phyloP scores from a whole-genome alignment of 1,140 invertebrate species.

The Octopus sinensis region DNA sequence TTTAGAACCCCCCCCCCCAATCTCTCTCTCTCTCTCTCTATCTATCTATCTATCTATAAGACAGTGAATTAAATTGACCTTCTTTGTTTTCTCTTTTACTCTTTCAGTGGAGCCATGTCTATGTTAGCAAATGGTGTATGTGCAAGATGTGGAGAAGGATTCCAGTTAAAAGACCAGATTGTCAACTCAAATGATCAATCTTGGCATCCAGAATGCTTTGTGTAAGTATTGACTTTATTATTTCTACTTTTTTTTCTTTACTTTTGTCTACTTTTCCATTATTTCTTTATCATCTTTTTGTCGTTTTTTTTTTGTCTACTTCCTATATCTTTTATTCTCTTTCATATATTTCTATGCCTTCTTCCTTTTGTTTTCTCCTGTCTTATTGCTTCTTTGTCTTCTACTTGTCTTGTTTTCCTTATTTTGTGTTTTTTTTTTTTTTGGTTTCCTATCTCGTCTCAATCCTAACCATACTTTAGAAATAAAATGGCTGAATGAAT shows the following conservation, averaged over 20 bases:
- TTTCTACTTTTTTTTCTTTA: background rate
- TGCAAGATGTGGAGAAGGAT: slow-evolving; percentile 88
- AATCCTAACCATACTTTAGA: too few relatives aligned
- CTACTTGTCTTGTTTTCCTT: background rate
- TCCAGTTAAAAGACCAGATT: slow-evolving; percentile 93
- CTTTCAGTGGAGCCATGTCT: slow-evolving; percentile 72
- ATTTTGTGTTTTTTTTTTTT: too few relatives aligned
- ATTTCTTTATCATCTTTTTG: background rate
- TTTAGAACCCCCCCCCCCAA: background rate
- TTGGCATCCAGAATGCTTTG: slow-evolving; percentile 98
- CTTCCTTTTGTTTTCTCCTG: background rate
- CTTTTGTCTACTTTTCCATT: background rate
- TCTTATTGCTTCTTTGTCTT: background rate
- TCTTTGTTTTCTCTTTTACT: slow-evolving; percentile 24
- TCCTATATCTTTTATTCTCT: background rate
- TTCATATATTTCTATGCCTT: background rate
- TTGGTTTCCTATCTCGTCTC: too few relatives aligned
- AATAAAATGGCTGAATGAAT: too few relatives aligned
- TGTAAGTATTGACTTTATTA: slow-evolving; percentile 71
- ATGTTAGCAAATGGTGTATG: slow-evolving; percentile 80
- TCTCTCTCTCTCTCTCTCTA: background rate
- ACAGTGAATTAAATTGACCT: too few relatives aligned
- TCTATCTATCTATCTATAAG: background rate
- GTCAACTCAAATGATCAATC: slow-evolving; percentile 97
- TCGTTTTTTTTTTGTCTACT: background rate